Conservation (phyloP, 1,140 invertebrate genomes). For the Rhysida immarginata region DNA sequence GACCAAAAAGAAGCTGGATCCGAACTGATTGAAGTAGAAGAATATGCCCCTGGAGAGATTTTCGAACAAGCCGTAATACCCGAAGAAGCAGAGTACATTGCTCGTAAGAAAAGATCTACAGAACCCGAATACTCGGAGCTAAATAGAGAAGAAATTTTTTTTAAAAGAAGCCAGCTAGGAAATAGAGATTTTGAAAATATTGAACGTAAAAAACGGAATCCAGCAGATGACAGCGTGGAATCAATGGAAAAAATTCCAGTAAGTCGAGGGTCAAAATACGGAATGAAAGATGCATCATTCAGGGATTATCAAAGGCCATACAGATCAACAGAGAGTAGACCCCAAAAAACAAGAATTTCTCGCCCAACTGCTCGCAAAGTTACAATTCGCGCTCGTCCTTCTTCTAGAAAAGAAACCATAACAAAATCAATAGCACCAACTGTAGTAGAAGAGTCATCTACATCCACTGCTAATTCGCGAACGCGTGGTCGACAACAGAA, state of each 20-base stretch:
- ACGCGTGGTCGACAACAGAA: no score
- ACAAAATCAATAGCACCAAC: no score
- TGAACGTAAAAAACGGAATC: no score
- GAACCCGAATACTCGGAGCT: neutral
- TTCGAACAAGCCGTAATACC: neutral
- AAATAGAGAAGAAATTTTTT: no score
- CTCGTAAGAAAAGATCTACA: neutral
- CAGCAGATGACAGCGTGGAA: no score
- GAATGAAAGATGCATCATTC: neutral
- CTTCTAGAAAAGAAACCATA: neutral
- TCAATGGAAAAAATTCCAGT: no score
- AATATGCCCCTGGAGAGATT: neutral
- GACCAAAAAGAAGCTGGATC: neutral
- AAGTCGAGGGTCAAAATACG: neutral
- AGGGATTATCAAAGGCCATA: neutral
- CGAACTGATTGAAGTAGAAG: neutral
- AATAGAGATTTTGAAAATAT: neutral
- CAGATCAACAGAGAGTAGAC: neutral
- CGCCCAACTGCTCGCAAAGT: neutral
- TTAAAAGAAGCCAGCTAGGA: no score
- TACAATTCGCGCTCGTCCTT: neutral
- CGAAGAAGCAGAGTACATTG: neutral
- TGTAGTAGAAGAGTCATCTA: no score
- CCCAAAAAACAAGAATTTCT: neutral
- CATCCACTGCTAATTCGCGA: no score